Conservation (phyloP, 2,113 vertebrate genomes). For the Porphyrio hochstetteri region DNA sequence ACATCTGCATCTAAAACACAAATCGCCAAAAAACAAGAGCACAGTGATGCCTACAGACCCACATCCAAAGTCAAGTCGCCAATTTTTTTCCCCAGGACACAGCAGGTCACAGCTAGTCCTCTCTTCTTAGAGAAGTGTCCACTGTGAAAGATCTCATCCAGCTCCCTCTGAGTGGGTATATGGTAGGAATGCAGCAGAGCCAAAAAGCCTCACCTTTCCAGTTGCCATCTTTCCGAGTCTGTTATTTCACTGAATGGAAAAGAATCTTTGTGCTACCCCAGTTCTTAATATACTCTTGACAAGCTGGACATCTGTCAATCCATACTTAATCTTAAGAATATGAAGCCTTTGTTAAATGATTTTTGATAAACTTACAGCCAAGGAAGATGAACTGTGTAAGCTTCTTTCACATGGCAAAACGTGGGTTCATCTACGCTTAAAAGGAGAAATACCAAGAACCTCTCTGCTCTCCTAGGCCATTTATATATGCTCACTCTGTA, state of each 20-base stretch:
- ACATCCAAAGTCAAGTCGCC: neutral
- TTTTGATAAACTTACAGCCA: neutral
- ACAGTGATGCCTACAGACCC: neutral
- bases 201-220: neutral
- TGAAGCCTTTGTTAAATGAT: rapidly evolving
- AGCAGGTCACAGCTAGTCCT: neutral
- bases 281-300: neutral
- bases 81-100: neutral
- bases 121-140: neutral
- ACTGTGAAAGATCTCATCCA: neutral
- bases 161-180: neutral
- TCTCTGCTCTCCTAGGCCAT: neutral
- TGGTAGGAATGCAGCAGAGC: neutral
- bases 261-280: neutral
- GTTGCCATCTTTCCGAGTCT: neutral
- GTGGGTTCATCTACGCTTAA: neutral
- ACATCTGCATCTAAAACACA: rapidly evolving
- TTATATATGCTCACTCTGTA: slow-evolving; percentile 31
- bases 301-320: neutral
- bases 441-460: neutral
- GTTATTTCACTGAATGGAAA: neutral
- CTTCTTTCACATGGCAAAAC: neutral
- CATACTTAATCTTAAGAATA: neutral
- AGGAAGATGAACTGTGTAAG: neutral
- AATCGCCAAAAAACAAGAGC: rapidly evolving